A percentile compares a stretch with the other conserved stretches of the same genome.
Evolutionary conservation across 2,888 invertebrate species (phyloP).

Genomic region (Mesorhabditis belari): DNA sequence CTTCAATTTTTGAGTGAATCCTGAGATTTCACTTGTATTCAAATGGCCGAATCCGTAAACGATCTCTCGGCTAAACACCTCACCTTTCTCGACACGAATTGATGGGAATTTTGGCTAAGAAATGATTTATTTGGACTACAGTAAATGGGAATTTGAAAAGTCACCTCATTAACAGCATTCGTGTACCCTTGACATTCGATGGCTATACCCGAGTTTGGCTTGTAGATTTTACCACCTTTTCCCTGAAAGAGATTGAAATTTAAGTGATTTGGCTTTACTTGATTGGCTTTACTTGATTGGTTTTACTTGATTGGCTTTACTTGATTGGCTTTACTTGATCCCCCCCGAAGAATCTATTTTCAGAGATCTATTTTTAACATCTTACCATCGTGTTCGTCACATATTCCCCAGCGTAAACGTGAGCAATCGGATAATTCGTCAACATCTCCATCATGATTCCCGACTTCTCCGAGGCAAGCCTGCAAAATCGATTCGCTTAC

Average conservation of each 20-base stretch:
- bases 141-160: not conserved
- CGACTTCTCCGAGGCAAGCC: constrained; percentile 17
- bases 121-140: not conserved
- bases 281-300: too few species aligned
- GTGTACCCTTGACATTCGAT: not conserved
- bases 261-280: not conserved
- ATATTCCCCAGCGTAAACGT: constrained; percentile 23
- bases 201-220: not conserved
- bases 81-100: constrained; percentile 11
- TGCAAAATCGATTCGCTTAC: too few species aligned
- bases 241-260: not conserved
- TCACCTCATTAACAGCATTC: not conserved
- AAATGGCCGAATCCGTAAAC: constrained; percentile 25
- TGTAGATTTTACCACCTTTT: not conserved
- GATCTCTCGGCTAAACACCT: constrained; percentile 25
- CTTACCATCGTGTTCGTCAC: constrained; percentile 14
- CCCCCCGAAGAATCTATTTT: too few species aligned
- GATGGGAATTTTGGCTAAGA: constrained; percentile 26
- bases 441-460: constrained; percentile 26
- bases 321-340: too few species aligned
- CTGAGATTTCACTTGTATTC: not conserved
- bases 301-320: too few species aligned
- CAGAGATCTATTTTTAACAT: not conserved
- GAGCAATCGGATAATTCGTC: constrained; percentile 32
- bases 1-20: too few species aligned